A percentile compares a stretch with the other conserved stretches of the same genome.
These are phyloP conservation scores for Ischnura elegans DNA, from an alignment of 2,888 invertebrate genomes.

Conservation along the genomic window DNA sequence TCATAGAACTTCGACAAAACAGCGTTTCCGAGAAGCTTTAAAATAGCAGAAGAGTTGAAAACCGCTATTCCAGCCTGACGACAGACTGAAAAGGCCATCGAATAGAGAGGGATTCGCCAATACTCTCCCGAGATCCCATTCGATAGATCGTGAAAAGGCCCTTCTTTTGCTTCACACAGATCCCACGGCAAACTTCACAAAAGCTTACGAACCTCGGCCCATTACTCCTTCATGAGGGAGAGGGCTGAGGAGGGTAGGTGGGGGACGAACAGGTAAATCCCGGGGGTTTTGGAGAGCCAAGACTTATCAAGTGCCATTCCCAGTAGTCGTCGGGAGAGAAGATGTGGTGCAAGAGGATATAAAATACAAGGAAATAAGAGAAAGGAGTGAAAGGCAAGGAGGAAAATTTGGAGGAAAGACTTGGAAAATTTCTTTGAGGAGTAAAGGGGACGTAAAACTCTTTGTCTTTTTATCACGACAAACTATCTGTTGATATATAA, in stretches of 20 bases:
- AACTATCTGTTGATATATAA: too few relatives aligned
- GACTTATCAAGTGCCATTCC: background rate
- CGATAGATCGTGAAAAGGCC: background rate
- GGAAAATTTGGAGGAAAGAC: background rate
- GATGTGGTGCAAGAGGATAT: background rate
- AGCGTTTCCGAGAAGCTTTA: background rate
- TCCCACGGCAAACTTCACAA: background rate
- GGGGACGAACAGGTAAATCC: background rate
- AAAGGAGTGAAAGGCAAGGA: background rate
- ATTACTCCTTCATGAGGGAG: background rate
- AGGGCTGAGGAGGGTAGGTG: background rate
- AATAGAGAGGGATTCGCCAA: background rate
- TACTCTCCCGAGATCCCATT: background rate
- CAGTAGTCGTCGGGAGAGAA: background rate
- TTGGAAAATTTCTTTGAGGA: background rate
- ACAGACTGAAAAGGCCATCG: background rate
- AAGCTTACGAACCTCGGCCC: conserved; percentile 3
- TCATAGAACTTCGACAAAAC: background rate
- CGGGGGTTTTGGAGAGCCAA: background rate
- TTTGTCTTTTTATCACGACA: too few relatives aligned
- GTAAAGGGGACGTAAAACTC: background rate
- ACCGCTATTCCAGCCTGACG: background rate
- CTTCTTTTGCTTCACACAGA: background rate
- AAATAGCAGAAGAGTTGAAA: background rate
- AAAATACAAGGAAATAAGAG: background rate